Conservation (phyloP, 2,797 vertebrate genomes). For the Pygocentrus nattereri region DNA sequence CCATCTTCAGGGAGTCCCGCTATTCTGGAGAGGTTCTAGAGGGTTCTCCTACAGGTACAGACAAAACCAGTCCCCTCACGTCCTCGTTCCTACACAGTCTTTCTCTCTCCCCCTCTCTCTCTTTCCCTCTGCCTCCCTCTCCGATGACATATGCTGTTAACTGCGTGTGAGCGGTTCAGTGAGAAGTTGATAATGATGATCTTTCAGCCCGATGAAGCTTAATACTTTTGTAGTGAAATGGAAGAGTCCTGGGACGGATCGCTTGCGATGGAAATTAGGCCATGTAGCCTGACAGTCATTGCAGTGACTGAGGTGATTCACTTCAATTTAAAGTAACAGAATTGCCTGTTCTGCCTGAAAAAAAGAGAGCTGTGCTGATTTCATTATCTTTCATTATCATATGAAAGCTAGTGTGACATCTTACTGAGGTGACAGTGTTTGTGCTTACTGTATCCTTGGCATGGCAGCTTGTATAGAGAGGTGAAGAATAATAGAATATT, state of each 20-base stretch:
- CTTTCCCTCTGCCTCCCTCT: background rate
- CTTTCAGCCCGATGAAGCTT: constrained; percentile 17
- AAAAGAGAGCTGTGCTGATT: background rate
- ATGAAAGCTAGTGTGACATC: background rate
- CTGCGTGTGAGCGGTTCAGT: background rate
- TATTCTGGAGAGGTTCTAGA: constrained; percentile 94
- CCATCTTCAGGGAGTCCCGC: constrained; percentile 90
- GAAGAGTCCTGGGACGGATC: constrained; percentile 1
- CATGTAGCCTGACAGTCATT: background rate
- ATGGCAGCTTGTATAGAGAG: background rate
- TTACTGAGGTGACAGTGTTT: background rate
- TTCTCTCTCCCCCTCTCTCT: background rate
- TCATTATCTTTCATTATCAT: background rate
- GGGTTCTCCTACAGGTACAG: constrained; percentile 91
- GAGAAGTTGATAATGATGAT: background rate
- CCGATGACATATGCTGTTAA: background rate
- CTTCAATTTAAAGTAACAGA: background rate
- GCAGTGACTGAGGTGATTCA: constrained; percentile 5
- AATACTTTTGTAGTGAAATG: background rate
- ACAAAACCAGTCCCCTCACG: background rate
- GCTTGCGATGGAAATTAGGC: background rate
- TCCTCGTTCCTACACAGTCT: too few species aligned
- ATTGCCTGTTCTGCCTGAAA: background rate
- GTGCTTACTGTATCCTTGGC: background rate
- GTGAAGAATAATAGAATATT: background rate